A percentile compares a stretch with the other conserved stretches of the same genome.
These are phyloP conservation scores for Coreius guichenoti DNA, from an alignment of 2,797 vertebrate genomes.

Conservation along the genomic window DNA sequence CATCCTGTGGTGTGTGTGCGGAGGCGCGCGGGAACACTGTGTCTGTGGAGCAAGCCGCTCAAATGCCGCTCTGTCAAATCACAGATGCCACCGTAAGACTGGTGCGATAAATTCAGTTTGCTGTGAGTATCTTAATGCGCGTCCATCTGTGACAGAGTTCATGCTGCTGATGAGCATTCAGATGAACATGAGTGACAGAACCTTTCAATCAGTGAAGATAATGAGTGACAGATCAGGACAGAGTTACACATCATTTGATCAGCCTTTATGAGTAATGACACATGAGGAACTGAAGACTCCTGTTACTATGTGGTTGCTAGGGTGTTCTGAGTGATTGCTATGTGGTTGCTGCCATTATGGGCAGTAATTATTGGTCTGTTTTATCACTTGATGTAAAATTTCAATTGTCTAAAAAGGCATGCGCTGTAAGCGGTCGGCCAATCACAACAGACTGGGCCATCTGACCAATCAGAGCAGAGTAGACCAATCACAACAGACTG, in stretches of 20 bases:
- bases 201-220: neutral
- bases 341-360: neutral
- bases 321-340: neutral
- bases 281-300: neutral
- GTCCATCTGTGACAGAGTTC: conserved; percentile 69
- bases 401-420: too few relatives aligned
- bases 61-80: conserved; percentile 75
- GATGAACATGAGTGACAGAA: neutral
- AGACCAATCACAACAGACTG: too few relatives aligned
- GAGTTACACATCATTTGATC: neutral
- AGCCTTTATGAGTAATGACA: neutral
- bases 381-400: neutral
- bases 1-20: conserved; percentile 60
- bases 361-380: neutral
- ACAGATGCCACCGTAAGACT: conserved; percentile 72
- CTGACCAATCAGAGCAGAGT: too few relatives aligned
- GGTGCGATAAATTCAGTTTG: conserved; percentile 65
- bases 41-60: conserved; percentile 68
- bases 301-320: neutral
- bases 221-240: neutral
- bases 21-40: conserved; percentile 69
- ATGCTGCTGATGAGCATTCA: conserved; percentile 39
- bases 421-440: too few relatives aligned
- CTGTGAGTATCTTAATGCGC: conserved; percentile 66
- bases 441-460: too few relatives aligned